Evolutionary conservation across 2,888 invertebrate genomes (phyloP), one percentile per base, ranked within the genome.

Genomic region (Plebejus argus): DNA sequence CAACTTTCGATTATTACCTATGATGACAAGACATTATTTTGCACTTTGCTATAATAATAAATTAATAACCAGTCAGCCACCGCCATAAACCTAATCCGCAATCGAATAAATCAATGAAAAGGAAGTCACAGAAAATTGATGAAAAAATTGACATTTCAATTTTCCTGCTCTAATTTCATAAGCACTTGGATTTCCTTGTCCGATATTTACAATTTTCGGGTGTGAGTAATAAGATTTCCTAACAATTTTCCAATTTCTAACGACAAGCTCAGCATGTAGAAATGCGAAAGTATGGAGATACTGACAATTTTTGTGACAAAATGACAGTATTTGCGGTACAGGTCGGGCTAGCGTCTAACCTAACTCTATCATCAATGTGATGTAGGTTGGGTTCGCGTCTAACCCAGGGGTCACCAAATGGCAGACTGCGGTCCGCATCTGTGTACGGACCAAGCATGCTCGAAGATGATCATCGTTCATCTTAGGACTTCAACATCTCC

Each of bases 141-240:
- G 0, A 23, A 10, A 28, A 66, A 28, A 28, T 15, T 66, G 66
- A 28, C 66, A 28, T 33, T 33, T 28, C 6, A 66, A 33, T 66
- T 66, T 66, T 4, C 28, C 66, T 66, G 61, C 61, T 66, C 20
- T 39, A 39, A 71, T 39, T 71, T 8, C n/a, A 71, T 71, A 71
- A 39, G 39, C 71, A 20, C 39, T 39, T 71, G 53, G 20, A 71
- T 71, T 71, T 39, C 71, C 71, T 39, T 39, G 20, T 71, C 71
- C 71, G 8, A 71, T 71, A 71, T 39, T 39, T 39, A 8, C 18
- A 39, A 39, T 71, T 39, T 71, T 39, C n/a, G 71, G 33, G 33
- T 39, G 6, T 49, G 33, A 70, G 79, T 81, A 80, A 79, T 78
- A 78, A 81, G 81, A 84, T 84, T 84, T 82, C 81, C 82, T 81